Evolutionary conservation across 2,888 invertebrate species (phyloP).

Genomic region (Rhaphigaster nebulosa): DNA sequence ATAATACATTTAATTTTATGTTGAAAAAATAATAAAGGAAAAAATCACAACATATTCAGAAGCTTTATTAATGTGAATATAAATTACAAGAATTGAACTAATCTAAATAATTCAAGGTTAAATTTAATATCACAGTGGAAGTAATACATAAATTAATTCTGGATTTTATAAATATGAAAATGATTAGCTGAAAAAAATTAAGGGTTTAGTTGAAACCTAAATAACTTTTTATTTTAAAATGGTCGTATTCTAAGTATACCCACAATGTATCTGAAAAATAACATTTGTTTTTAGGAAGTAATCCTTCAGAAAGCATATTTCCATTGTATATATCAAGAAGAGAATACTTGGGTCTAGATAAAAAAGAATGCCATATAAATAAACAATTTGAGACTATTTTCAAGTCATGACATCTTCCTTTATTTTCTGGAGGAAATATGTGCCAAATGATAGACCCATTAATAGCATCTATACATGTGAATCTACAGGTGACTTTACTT

Average conservation of each 20-base stretch:
- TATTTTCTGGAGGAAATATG: slow-evolving; percentile 6
- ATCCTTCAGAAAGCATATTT: slow-evolving; percentile 1
- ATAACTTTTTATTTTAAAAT: slow-evolving; percentile 50
- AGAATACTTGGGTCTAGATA: not conserved
- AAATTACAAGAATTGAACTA: not conserved
- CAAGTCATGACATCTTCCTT: slow-evolving; percentile 42
- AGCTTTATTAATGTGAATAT: not conserved
- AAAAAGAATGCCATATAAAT: slow-evolving; percentile 30
- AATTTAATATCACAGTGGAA: not conserved
- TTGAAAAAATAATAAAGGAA: not conserved
- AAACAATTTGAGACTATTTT: slow-evolving; percentile 33
- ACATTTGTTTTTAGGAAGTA: slow-evolving; percentile 33
- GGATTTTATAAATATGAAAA: not conserved
- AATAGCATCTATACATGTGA: slow-evolving; percentile 46
- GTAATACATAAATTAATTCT: not conserved
- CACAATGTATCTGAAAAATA: slow-evolving; percentile 31
- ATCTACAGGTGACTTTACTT: not conserved
- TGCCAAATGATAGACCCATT: slow-evolving; percentile 45
- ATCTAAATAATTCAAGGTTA: not conserved
- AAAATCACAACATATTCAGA: not conserved
- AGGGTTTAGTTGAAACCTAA: not conserved
- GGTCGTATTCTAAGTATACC: slow-evolving; percentile 35
- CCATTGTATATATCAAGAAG: slow-evolving; percentile 40
- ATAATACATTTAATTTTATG: not conserved
- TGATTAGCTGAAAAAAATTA: not conserved